phyloP scores from a whole-genome alignment of 37 sponge, comb jelly and placozoan genomes.

The Ianthella basta region DNA sequence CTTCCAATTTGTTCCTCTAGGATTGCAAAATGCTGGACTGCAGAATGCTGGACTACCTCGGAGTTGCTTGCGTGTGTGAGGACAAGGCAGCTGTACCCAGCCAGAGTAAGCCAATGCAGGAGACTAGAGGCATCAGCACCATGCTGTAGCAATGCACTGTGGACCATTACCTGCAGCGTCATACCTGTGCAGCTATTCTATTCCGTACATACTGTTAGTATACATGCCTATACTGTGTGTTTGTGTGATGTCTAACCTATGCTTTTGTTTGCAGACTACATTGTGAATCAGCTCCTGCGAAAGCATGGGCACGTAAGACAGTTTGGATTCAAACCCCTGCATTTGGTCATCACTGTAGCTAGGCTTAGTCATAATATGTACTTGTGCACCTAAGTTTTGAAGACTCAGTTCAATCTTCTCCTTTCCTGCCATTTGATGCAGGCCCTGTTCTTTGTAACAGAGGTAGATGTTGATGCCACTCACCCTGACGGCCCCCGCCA shows the following conservation, averaged over 20 bases:
- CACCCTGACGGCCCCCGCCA: not conserved
- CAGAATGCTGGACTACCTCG: slow-evolving; percentile 62
- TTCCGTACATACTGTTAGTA: too few relatives aligned
- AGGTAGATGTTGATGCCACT: not conserved
- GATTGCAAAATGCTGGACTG: slow-evolving; percentile 62
- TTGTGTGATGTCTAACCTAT: not conserved
- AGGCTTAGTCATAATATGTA: too few relatives aligned
- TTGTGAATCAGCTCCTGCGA: slow-evolving; percentile 2
- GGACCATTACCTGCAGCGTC: too few relatives aligned
- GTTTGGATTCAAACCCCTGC: not conserved
- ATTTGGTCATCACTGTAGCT: too few relatives aligned
- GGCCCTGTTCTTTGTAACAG: not conserved
- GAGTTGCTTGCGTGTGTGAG: slow-evolving; percentile 72
- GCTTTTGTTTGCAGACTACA: not conserved
- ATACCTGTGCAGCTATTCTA: too few relatives aligned
- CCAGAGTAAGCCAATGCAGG: slow-evolving; percentile 43
- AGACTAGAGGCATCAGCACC: not conserved
- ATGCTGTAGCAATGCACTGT: too few relatives aligned
- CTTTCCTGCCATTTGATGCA: not conserved
- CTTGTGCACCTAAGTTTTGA: too few relatives aligned
- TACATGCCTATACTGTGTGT: too few relatives aligned
- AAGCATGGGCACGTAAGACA: slow-evolving; percentile 9
- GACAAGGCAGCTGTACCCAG: slow-evolving; percentile 50
- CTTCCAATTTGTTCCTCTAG: too few relatives aligned
- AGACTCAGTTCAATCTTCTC: not conserved